These are phyloP conservation scores for Octodonta nipae DNA, from an alignment of 2,888 invertebrate genomes.

Conservation along the genomic window DNA sequence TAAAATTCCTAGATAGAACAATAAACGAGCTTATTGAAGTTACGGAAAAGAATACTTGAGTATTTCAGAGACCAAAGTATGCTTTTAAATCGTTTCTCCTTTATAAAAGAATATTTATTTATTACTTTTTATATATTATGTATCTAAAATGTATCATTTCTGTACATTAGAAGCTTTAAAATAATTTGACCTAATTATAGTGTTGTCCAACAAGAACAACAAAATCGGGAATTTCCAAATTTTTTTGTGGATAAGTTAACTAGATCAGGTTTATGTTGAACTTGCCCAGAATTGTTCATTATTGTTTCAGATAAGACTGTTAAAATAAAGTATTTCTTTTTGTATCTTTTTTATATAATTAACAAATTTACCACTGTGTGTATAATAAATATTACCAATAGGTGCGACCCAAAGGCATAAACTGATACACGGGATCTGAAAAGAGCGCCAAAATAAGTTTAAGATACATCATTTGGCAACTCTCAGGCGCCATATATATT, in stretches of 20 bases:
- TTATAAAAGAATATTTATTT: slow-evolving; percentile 11
- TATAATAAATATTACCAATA: too few species aligned
- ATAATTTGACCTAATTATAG: neutral
- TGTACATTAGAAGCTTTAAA: slow-evolving; percentile 6
- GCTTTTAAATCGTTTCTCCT: slow-evolving; percentile 10
- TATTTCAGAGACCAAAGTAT: slow-evolving; percentile 14
- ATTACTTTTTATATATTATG: slow-evolving; percentile 7
- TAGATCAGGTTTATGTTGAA: neutral
- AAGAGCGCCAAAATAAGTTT: too few species aligned
- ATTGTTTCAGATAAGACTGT: slow-evolving; percentile 1
- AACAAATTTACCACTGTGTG: too few species aligned
- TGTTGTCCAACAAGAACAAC: neutral
- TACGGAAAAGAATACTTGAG: slow-evolving; percentile 30
- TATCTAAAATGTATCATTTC: slow-evolving; percentile 6
- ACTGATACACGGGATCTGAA: too few species aligned
- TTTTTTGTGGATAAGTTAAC: neutral
- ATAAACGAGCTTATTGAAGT: slow-evolving; percentile 32
- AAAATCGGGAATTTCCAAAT: neutral
- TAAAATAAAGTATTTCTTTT: slow-evolving; percentile 1
- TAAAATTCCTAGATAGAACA: slow-evolving; percentile 30
- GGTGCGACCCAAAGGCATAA: too few species aligned
- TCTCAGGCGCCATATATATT: too few species aligned
- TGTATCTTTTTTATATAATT: too few species aligned
- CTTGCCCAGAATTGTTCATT: neutral
- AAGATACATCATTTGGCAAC: too few species aligned